Evolutionary conservation across 2,113 vertebrate species (phyloP), one percentile per base, ranked within the genome.

Genomic region (Caranx melampygus): DNA sequence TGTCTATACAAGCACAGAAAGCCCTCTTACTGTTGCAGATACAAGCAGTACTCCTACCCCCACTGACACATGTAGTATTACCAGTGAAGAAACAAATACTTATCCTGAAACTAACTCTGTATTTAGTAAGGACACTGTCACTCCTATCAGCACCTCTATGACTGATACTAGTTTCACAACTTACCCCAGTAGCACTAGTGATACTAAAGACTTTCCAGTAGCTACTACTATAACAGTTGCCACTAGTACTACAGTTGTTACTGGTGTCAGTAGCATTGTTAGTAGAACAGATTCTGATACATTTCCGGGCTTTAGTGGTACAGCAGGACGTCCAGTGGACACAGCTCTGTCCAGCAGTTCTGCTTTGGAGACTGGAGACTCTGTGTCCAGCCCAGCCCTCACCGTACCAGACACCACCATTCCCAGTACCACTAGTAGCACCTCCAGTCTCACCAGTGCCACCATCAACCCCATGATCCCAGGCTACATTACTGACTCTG

Each of bases 401-500:
- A 65, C 44, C 69, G 20, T 69, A 63, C 26, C 59, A 69, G 49
- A 61, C 63, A 52, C 21, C 14, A 45, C 44, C 33, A 20, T 6
- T 72, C 47, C 49, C 42, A 45, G 52, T 72, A 52, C 18, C 20
- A 70, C 66, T 47, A 31, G 31, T 73, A 78, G 67, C 35, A 69
- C 14, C 16, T 51, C 42, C 31, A 71, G 65, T 49, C 11, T 44
- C 35, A 61, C 31, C 57, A 74, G 63, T 68, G 66, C 33, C 49
- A 67, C 37, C n/a, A 49, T 20, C 9, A 85, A 37, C 42, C 52
- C 70, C 34, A 60, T 51, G 51, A 45, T 31, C 52, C 51, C 45
- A 67, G 37, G 44, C 51, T 35, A 5, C 33, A 73, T 33, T n/a
- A 47, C 51, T 80, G 81, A 88, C 77, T 59, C 57, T 64, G 35